Conservation (phyloP, 2,888 invertebrate genomes). For the Lysandra coridon region DNA sequence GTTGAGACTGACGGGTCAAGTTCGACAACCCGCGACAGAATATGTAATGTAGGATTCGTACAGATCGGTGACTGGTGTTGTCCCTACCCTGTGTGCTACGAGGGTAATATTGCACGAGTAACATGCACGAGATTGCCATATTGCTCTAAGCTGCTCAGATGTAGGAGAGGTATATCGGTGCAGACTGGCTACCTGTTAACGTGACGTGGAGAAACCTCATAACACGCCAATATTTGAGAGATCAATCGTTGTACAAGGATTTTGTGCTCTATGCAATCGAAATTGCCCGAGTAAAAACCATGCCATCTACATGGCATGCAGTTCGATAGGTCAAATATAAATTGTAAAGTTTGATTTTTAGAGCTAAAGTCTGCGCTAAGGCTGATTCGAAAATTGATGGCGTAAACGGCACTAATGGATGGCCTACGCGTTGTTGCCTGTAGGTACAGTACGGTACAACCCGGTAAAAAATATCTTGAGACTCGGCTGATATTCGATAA, state of each 20-base stretch:
- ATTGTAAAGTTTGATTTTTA: background rate
- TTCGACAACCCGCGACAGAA: slow-evolving; percentile 8
- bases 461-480: background rate
- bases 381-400: background rate
- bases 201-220: too few species aligned
- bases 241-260: too few species aligned
- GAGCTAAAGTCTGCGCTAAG: background rate
- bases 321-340: background rate
- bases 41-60: background rate
- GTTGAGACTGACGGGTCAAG: slow-evolving; percentile 8
- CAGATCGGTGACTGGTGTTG: background rate
- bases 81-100: too few species aligned
- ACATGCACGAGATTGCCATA: too few species aligned
- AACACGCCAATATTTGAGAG: too few species aligned
- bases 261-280: background rate
- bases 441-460: background rate
- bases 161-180: too few species aligned
- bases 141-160: too few species aligned
- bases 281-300: background rate
- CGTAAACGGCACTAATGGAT: slow-evolving; percentile 1
- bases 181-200: too few species aligned
- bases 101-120: too few species aligned
- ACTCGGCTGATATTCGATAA: background rate
- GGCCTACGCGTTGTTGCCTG: background rate
- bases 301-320: background rate